Evolutionary conservation across 2,888 invertebrate species (phyloP).

Genomic region (Catotricha subobsoleta): DNA sequence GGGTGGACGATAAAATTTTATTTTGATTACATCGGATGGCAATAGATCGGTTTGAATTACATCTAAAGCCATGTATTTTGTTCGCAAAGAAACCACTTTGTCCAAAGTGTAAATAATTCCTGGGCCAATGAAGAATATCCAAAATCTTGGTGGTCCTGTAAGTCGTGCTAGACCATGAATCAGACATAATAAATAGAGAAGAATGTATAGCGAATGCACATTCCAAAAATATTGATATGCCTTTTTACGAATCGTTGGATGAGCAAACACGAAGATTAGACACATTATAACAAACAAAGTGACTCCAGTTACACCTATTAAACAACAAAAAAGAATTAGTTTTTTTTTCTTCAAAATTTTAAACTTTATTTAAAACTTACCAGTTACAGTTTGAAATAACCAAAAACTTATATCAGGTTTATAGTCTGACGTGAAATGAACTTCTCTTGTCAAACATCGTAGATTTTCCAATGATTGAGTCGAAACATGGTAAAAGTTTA

Average conservation of each 20-base stretch:
- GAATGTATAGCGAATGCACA: slow-evolving; percentile 76
- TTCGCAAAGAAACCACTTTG: slow-evolving; percentile 80
- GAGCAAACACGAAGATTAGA: slow-evolving; percentile 92
- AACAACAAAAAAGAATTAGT: slow-evolving; percentile 1
- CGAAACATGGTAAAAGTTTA: slow-evolving; percentile 94
- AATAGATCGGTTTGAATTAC: slow-evolving; percentile 84
- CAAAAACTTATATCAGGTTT: slow-evolving; percentile 88
- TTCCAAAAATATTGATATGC: slow-evolving; percentile 94
- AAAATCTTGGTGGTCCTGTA: slow-evolving; percentile 81
- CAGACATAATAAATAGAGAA: slow-evolving; percentile 67
- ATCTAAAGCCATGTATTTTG: slow-evolving; percentile 80
- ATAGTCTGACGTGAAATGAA: slow-evolving; percentile 85
- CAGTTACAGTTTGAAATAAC: slow-evolving; percentile 89
- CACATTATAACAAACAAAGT: slow-evolving; percentile 78
- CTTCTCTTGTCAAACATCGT: slow-evolving; percentile 79
- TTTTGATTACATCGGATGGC: slow-evolving; percentile 85
- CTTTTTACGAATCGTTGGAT: slow-evolving; percentile 77
- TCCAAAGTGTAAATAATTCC: slow-evolving; percentile 79
- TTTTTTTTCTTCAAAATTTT: slow-evolving; percentile 1
- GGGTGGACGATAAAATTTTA: slow-evolving; percentile 88
- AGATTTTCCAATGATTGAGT: slow-evolving; percentile 88
- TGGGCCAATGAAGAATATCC: slow-evolving; percentile 86
- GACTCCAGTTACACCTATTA: slow-evolving; percentile 66
- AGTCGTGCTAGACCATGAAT: slow-evolving; percentile 81
- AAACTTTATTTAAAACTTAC: slow-evolving; percentile 29